These are phyloP conservation scores for Montipora capitata DNA, from an alignment of 92 coral and sea anemone species.

Conservation along the genomic window DNA sequence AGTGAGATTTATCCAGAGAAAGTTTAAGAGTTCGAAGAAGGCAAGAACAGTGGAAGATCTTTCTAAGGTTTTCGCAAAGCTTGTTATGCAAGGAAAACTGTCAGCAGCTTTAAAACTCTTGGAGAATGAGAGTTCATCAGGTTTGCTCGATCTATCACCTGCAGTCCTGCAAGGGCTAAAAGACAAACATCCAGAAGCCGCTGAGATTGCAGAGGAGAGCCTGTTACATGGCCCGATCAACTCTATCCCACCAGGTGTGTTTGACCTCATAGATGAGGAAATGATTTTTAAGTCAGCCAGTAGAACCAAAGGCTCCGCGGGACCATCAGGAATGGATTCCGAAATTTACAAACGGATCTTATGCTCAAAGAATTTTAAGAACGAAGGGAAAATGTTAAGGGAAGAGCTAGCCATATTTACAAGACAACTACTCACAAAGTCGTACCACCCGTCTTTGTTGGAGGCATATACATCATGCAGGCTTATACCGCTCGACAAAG, in stretches of 20 bases:
- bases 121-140: conserved; percentile 40
- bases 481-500: conserved; percentile 29
- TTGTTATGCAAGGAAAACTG: no score
- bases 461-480: conserved; percentile 53
- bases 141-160: neutral
- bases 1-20: no score
- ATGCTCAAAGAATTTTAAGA: conserved; percentile 57
- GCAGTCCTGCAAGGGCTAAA: conserved; percentile 28
- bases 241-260: neutral
- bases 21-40: no score
- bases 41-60: no score
- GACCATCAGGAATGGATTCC: conserved; percentile 64
- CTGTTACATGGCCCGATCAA: conserved; percentile 20
- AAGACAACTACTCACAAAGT: conserved; percentile 22
- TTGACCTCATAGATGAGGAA: conserved; percentile 24
- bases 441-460: conserved; percentile 52
- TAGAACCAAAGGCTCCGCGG: conserved; percentile 67
- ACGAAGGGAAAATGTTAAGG: conserved; percentile 32
- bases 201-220: conserved; percentile 11
- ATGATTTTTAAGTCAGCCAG: neutral
- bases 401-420: conserved; percentile 48
- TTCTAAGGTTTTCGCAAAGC: no score
- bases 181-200: conserved; percentile 42
- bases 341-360: conserved; percentile 54
- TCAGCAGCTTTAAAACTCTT: no score